phyloP scores from a whole-genome alignment of 2,113 vertebrate genomes.

The Glaucomys volans region DNA sequence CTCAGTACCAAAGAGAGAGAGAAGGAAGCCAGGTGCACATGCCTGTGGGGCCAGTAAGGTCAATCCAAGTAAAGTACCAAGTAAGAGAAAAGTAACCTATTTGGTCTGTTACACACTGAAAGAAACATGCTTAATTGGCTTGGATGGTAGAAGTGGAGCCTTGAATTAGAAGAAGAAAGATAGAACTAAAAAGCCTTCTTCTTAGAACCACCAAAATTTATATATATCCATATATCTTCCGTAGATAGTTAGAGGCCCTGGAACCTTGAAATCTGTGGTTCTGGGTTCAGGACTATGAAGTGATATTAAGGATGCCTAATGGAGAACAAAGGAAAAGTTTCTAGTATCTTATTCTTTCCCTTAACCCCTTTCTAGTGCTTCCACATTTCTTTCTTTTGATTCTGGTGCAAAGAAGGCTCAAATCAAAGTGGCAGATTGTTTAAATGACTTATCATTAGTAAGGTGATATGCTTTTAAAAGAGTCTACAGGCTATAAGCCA shows the following conservation, averaged over 20 bases:
- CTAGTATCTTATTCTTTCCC: background rate
- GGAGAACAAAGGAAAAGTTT: background rate
- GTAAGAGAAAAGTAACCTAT: background rate
- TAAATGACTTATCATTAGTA: background rate
- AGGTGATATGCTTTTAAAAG: background rate
- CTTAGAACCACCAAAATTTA: background rate
- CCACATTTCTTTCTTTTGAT: background rate
- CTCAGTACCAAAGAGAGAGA: background rate
- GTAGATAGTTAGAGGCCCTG: background rate
- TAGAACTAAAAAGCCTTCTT: background rate
- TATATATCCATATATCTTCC: background rate
- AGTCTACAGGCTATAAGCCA: background rate
- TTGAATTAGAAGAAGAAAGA: slow-evolving; percentile 3
- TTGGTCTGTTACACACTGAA: background rate
- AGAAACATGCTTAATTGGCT: background rate
- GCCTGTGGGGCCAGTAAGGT: background rate
- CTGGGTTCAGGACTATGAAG: background rate
- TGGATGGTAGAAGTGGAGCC: background rate
- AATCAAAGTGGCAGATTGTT: background rate
- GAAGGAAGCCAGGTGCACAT: background rate
- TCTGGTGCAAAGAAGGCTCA: background rate
- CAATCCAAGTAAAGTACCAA: background rate
- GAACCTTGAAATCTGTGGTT: background rate
- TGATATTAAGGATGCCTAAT: background rate
- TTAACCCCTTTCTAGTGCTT: background rate